Evolutionary conservation across 2,888 invertebrate genomes (phyloP).

Genomic region (Molorchus minor): DNA sequence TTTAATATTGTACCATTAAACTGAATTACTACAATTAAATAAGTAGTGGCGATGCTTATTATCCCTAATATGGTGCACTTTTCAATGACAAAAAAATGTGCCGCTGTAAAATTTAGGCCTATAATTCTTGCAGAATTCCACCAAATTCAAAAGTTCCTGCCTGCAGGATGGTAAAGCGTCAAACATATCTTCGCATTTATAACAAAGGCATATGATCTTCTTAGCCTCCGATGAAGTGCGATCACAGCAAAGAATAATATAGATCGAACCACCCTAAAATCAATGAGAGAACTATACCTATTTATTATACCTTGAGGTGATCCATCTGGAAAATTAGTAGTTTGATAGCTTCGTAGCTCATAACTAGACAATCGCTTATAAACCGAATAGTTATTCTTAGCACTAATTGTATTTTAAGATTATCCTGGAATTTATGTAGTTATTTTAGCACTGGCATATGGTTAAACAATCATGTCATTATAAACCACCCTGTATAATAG

Average conservation of each 20-base stretch:
- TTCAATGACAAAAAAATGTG: constrained; percentile 22
- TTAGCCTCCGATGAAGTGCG: constrained; percentile 8
- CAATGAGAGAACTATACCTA: neutral
- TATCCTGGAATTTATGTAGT: too few relatives aligned
- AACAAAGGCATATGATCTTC: constrained; percentile 13
- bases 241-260: constrained; percentile 14
- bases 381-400: too few relatives aligned
- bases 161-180: neutral
- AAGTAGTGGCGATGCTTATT: constrained; percentile 21
- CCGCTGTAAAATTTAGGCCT: constrained; percentile 8
- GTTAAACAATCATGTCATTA: too few relatives aligned
- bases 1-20: neutral
- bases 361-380: too few relatives aligned
- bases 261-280: constrained; percentile 13
- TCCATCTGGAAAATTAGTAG: too few relatives aligned
- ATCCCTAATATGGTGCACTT: constrained; percentile 16
- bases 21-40: constrained; percentile 20
- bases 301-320: too few relatives aligned
- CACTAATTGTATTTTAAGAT: too few relatives aligned
- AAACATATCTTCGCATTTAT: constrained; percentile 17
- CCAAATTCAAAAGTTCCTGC: constrained; percentile 20
- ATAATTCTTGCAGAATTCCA: constrained; percentile 7
- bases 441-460: too few relatives aligned
- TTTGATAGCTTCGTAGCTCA: too few relatives aligned
- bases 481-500: too few relatives aligned